A percentile compares a stretch with the other conserved stretches of the same genome.
These are phyloP conservation scores for Enteromius thamalakanensis DNA, from an alignment of 2,797 vertebrate genomes.

Conservation along the genomic window DNA sequence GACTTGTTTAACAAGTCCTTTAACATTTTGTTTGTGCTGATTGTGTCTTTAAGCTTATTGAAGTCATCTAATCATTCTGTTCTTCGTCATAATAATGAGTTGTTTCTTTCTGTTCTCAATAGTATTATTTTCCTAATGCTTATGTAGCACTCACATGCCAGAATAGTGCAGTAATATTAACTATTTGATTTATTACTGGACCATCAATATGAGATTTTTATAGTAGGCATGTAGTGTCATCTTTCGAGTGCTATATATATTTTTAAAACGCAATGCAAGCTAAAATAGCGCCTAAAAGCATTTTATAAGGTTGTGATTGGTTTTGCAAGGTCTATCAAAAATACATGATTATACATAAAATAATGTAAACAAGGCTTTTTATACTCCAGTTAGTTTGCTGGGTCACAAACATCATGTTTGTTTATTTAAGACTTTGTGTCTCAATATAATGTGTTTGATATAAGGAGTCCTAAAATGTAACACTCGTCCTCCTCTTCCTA, in stretches of 20 bases:
- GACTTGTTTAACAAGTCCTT: conserved; percentile 24
- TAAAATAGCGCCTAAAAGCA: not conserved
- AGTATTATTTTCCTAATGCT: not conserved
- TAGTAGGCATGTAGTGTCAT: not conserved
- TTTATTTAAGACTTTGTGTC: not conserved
- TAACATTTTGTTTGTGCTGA: conserved; percentile 2
- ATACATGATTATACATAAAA: not conserved
- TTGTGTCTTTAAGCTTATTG: not conserved
- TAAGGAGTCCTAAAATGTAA: not conserved
- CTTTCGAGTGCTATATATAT: not conserved
- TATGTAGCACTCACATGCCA: not conserved
- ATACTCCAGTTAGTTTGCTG: not conserved
- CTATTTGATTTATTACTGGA: not conserved
- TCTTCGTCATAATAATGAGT: not conserved
- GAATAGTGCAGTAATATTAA: not conserved
- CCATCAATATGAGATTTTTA: not conserved
- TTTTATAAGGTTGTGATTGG: not conserved
- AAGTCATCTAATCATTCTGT: not conserved
- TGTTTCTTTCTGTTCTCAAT: not conserved
- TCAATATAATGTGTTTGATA: conserved; percentile 26
- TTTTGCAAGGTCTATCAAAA: not conserved
- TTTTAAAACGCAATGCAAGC: not conserved
- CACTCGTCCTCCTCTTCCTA: conserved; percentile 5
- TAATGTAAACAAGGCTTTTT: not conserved
- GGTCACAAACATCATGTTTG: not conserved